phyloP scores from a whole-genome alignment of 2,797 vertebrate genomes.

The Lutjanus campechanus region DNA sequence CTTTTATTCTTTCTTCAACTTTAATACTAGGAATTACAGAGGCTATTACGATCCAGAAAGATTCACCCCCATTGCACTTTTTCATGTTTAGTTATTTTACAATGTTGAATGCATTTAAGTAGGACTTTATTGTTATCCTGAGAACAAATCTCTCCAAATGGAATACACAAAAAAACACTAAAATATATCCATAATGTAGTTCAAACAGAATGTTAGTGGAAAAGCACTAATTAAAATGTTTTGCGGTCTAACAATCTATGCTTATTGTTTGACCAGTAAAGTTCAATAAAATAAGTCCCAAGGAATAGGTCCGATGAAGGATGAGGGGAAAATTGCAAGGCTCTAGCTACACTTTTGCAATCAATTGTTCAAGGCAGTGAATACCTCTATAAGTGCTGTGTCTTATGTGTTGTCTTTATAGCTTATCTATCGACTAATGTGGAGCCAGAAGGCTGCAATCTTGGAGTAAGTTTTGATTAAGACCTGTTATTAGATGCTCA shows the following conservation, averaged over 20 bases:
- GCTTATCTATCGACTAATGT: neutral
- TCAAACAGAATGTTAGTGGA: neutral
- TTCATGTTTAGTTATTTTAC: neutral
- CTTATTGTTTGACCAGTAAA: neutral
- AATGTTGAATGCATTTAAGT: neutral
- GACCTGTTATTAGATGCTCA: conserved; percentile 2
- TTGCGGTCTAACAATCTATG: neutral
- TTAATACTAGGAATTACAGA: neutral
- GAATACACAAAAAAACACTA: neutral
- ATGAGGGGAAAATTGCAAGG: neutral
- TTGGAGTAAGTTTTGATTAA: conserved; percentile 13
- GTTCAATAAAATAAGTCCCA: neutral
- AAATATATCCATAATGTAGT: neutral
- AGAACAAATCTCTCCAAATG: neutral
- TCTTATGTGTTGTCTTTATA: neutral
- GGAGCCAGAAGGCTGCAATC: conserved; percentile 15
- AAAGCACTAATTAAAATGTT: neutral
- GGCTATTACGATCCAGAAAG: neutral
- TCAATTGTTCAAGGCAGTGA: neutral
- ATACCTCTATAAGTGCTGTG: neutral
- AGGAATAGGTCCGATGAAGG: neutral
- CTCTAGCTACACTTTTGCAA: neutral
- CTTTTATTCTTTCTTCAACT: neutral
- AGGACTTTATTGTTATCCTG: neutral
- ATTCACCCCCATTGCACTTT: neutral